Percentiles rank a stretch among this genome's conserved stretches.
These are phyloP conservation scores for Phyllotreta striolata DNA, from an alignment of 2,888 invertebrate genomes.

Conservation along the genomic window DNA sequence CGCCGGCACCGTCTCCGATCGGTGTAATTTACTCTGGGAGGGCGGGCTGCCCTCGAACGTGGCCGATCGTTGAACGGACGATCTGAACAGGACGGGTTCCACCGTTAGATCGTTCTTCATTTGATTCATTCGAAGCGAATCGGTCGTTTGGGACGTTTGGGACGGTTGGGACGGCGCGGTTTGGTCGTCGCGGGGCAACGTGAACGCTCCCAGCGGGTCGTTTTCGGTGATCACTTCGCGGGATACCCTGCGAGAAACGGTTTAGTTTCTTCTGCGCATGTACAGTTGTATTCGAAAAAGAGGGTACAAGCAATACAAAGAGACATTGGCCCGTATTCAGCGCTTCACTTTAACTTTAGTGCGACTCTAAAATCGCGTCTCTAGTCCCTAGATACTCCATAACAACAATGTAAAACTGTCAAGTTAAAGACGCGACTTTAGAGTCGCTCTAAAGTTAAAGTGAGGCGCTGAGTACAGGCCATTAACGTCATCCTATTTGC, in stretches of 20 bases:
- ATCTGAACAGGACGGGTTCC: constrained; percentile 73
- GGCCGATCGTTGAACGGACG: constrained; percentile 63
- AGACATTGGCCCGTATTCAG: no score
- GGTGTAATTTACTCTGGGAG: constrained; percentile 66
- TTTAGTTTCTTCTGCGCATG: no score
- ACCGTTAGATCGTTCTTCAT: constrained; percentile 61
- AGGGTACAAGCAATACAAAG: no score
- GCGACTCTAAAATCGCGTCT: no score
- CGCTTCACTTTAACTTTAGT: no score
- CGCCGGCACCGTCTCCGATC: constrained; percentile 78
- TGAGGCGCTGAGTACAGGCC: no score
- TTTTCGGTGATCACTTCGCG: constrained; percentile 89
- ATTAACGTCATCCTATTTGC: no score
- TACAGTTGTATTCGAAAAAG: no score
- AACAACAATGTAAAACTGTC: no score
- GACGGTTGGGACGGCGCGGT: constrained; percentile 46
- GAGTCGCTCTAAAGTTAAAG: no score
- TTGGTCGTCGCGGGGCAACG: constrained; percentile 54
- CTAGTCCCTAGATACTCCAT: no score
- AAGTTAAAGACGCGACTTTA: no score
- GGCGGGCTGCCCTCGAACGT: constrained; percentile 64
- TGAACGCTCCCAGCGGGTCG: constrained; percentile 88
- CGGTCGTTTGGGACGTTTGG: constrained; percentile 20
- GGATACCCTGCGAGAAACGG: constrained; percentile 65
- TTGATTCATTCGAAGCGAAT: background rate